Percentiles rank a stretch among this genome's conserved stretches.
Conservation (phyloP, 2,797 vertebrate species). For the Protonibea diacanthus region DNA sequence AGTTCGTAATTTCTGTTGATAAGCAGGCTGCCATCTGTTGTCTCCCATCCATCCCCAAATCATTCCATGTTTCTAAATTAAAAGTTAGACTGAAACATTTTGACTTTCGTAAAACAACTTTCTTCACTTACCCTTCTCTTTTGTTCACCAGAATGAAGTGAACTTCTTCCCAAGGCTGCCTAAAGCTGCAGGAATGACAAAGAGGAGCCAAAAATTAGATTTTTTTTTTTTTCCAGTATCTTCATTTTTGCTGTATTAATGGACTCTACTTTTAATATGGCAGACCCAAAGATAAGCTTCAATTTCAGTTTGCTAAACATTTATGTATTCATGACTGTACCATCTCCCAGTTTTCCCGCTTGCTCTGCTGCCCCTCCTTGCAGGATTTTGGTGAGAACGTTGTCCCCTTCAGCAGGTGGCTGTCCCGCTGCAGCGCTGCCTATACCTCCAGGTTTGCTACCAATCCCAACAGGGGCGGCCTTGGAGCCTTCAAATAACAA, state of each 20-base stretch:
- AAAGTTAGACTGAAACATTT: constrained; percentile 10
- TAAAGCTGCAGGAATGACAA: constrained; percentile 87
- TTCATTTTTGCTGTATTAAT: neutral
- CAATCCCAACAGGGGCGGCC: constrained; percentile 86
- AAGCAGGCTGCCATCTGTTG: constrained; percentile 3
- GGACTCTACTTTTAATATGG: neutral
- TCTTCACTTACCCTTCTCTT: constrained; percentile 82
- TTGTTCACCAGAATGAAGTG: constrained; percentile 97
- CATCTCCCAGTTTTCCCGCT: constrained; percentile 98
- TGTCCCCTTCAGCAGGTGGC: constrained; percentile 90
- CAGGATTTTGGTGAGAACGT: constrained; percentile 96
- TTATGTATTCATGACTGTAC: constrained; percentile 77
- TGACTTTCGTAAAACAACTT: constrained; percentile 18
- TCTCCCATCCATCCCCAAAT: neutral
- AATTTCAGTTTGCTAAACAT: neutral
- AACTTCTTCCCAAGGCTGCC: constrained; percentile 99
- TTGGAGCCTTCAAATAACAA: constrained; percentile 86
- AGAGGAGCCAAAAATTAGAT: constrained; percentile 32
- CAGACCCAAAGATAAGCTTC: neutral
- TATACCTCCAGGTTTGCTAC: constrained; percentile 87
- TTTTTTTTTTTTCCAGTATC: neutral
- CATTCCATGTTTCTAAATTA: constrained; percentile 1
- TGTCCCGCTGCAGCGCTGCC: constrained; percentile 86
- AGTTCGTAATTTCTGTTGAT: constrained; percentile 27
- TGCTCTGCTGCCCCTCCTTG: constrained; percentile 97